Percentiles rank a stretch among this genome's conserved stretches.
Conservation (phyloP, 2,113 vertebrate species). For the Bufo bufo region DNA sequence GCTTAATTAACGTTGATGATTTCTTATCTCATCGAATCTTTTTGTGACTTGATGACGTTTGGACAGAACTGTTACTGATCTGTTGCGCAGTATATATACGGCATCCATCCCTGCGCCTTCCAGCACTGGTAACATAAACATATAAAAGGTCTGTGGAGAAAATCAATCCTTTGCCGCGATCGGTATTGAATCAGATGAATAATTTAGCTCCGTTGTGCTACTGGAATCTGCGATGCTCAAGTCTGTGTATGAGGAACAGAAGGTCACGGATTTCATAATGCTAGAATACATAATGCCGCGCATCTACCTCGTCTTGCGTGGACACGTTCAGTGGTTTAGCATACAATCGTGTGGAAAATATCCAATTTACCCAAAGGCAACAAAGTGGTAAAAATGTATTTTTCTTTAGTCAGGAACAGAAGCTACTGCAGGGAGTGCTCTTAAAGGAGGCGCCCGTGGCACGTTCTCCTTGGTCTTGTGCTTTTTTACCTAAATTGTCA, state of each 20-base stretch:
- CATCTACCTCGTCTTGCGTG: neutral
- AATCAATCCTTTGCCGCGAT: neutral
- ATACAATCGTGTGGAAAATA: conserved; percentile 17
- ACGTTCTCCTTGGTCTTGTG: neutral
- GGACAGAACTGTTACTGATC: neutral
- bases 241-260: neutral
- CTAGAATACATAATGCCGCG: conserved; percentile 4
- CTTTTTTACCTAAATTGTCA: neutral
- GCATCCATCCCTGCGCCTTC: neutral
- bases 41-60: neutral
- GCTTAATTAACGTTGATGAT: conserved; percentile 8
- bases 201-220: conserved; percentile 15
- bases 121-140: neutral
- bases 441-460: neutral
- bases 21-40: conserved; percentile 22
- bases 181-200: conserved; percentile 18
- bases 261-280: conserved; percentile 13
- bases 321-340: conserved; percentile 6
- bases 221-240: neutral
- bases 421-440: neutral
- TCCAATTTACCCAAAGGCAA: conserved; percentile 18
- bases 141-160: neutral
- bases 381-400: neutral
- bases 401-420: neutral
- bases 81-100: neutral